Evolutionary conservation across 2,888 invertebrate genomes (phyloP).

Genomic region (Drosophila aldrichi): DNA sequence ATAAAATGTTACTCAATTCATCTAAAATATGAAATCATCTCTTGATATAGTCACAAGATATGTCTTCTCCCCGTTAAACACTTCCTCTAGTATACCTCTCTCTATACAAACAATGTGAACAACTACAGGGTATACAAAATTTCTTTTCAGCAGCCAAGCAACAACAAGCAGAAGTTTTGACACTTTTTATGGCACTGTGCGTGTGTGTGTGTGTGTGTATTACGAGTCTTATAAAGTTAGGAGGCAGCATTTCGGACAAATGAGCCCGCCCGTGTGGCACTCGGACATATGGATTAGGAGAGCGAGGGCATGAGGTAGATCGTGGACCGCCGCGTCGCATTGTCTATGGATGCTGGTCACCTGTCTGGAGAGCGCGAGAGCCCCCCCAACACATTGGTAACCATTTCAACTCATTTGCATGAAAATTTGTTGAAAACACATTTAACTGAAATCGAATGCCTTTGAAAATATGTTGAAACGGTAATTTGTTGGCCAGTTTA

Average conservation of each 20-base stretch:
- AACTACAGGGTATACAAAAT: conserved; percentile 40
- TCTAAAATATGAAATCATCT: not conserved
- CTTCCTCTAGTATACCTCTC: not conserved
- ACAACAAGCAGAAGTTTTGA: conserved; percentile 58
- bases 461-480: conserved; percentile 69
- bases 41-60: not conserved
- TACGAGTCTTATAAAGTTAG: conserved; percentile 50
- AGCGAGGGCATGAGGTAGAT: not conserved
- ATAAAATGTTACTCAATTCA: not conserved
- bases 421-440: conserved; percentile 74
- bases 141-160: conserved; percentile 61
- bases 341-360: conserved; percentile 77
- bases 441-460: conserved; percentile 70
- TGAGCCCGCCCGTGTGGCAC: conserved; percentile 72
- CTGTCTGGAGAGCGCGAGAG: conserved; percentile 48
- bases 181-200: conserved; percentile 71
- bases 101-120: not conserved
- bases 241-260: conserved; percentile 63
- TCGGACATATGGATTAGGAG: not conserved
- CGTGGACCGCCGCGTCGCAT: conserved; percentile 74
- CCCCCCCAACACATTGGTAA: conserved; percentile 7
- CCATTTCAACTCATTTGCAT: conserved; percentile 68
- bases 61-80: not conserved
- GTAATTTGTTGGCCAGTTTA: conserved; percentile 79
- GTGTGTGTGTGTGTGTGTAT: conserved; percentile 51